These are phyloP conservation scores for Podarcis cretensis DNA, from an alignment of 2,113 vertebrate species.

Conservation along the genomic window DNA sequence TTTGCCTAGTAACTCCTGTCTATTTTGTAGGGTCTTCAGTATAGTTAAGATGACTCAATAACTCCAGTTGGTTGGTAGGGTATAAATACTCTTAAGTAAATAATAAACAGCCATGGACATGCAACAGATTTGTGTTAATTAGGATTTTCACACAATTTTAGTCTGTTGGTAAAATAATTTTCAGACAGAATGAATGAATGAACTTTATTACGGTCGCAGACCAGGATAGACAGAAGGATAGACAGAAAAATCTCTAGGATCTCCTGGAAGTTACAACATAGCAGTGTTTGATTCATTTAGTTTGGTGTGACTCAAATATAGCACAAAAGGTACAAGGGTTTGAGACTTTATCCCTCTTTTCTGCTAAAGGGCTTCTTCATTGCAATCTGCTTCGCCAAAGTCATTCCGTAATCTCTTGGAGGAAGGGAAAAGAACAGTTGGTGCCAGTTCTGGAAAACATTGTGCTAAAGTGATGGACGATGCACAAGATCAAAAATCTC, in stretches of 20 bases:
- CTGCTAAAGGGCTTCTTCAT: conserved; percentile 80
- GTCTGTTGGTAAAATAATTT: neutral
- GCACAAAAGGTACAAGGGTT: neutral
- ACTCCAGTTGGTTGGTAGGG: too few species aligned
- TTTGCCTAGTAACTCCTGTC: too few species aligned
- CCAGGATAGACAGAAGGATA: too few species aligned
- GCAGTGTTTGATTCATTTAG: neutral
- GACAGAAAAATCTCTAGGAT: neutral
- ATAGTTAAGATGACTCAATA: too few species aligned
- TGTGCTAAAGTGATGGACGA: conserved; percentile 80
- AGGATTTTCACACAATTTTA: neutral
- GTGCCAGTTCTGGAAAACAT: conserved; percentile 76
- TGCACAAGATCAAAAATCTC: conserved; percentile 73
- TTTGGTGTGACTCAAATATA: neutral
- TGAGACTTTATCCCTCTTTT: conserved; percentile 13
- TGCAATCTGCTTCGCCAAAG: conserved; percentile 80
- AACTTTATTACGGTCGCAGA: too few species aligned
- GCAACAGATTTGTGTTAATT: neutral
- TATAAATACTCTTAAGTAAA: too few species aligned
- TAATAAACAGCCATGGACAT: neutral
- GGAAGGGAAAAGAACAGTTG: conserved; percentile 83
- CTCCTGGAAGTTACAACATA: neutral
- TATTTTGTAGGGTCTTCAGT: too few species aligned
- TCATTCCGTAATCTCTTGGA: conserved; percentile 87
- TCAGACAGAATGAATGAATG: neutral